Base-by-base conservation (phyloP, 2,113 vertebrate species). In the Callospermophilus lateralis region DNA sequence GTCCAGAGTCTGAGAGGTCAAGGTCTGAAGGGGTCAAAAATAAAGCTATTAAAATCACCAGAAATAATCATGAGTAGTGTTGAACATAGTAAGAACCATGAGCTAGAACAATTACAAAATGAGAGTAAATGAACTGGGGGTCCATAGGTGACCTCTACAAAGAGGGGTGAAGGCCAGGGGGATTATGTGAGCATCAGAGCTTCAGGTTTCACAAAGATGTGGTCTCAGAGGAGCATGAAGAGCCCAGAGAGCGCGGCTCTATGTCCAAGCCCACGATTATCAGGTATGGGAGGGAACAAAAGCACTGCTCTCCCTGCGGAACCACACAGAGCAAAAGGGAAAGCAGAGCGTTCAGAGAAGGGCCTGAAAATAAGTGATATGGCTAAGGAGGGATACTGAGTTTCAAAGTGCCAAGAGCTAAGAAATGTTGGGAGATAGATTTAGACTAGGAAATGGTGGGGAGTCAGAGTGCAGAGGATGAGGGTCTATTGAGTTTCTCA, bases 131-230 rank as follows among this genome's bases (percentile, higher is more conserved):
- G 10, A 87, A 48, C n/a, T n/a, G 8, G 5, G 32, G 1, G 22
- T 77, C 4, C 37, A 15, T 15, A 37, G 26, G 4, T 37, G 55
- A 77, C 28, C 10, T 22, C 30, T 65, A 16, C 11, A 8, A 4
- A 16, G 28, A 48, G 39, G 8, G 0, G 1, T 10, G 5, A 37
- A 88, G 24, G n/a, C 2, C 4, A 4, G 2, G 34, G 55, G 37
- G 34, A 42, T 24, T 28, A 13, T 4, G 20, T 3, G 4, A 76
- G 6, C 32, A 70, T 89, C 42, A 76, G 34, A 77, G 10, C 48
- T 48, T 15, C 45, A 55, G n/a, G 20, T 26, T 78, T 74, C 24
- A 76, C 34, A 16, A 2, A 37, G 15, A n/a, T 4, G 1, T 4
- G 13, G 32, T 58, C 45, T 58, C 22, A 63, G 37, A 28, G 72